phyloP scores from a whole-genome alignment of 2,797 vertebrate genomes.

The Acomys russatus region DNA sequence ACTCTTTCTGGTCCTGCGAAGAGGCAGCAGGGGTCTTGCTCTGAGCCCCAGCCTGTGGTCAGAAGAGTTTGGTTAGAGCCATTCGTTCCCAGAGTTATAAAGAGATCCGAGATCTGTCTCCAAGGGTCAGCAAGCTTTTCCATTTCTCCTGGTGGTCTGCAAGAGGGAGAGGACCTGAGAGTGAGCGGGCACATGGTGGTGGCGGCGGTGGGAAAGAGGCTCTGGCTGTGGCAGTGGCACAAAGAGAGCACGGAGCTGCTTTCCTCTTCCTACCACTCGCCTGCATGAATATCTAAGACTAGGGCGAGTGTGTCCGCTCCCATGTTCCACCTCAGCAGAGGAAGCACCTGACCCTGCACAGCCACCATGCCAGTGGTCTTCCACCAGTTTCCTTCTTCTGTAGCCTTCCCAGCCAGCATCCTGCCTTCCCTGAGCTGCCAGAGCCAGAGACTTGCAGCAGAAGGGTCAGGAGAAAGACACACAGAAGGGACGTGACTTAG shows the following conservation, averaged over 20 bases:
- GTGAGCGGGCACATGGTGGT: accelerated
- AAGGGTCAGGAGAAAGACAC: not conserved
- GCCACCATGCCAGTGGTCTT: not conserved
- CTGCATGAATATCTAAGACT: not conserved
- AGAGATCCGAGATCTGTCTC: not conserved
- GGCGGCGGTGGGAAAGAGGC: too few species aligned
- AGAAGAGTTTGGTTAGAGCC: not conserved
- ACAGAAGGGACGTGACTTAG: not conserved
- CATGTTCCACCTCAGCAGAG: not conserved
- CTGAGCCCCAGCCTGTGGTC: not conserved
- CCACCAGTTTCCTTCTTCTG: not conserved
- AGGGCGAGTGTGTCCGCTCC: accelerated
- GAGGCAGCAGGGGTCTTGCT: not conserved
- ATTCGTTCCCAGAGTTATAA: not conserved
- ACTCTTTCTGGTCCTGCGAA: not conserved
- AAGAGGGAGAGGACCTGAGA: not conserved
- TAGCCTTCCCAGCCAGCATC: not conserved
- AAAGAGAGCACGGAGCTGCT: not conserved
- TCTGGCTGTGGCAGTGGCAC: not conserved
- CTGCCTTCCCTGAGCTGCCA: not conserved
- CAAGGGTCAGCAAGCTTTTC: not conserved
- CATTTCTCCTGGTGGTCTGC: not conserved
- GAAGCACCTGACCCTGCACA: not conserved
- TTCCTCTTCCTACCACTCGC: not conserved
- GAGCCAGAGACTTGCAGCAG: not conserved